Evolutionary conservation across 1,140 invertebrate species (phyloP).

Genomic region (Drosophila pseudoananassae): DNA sequence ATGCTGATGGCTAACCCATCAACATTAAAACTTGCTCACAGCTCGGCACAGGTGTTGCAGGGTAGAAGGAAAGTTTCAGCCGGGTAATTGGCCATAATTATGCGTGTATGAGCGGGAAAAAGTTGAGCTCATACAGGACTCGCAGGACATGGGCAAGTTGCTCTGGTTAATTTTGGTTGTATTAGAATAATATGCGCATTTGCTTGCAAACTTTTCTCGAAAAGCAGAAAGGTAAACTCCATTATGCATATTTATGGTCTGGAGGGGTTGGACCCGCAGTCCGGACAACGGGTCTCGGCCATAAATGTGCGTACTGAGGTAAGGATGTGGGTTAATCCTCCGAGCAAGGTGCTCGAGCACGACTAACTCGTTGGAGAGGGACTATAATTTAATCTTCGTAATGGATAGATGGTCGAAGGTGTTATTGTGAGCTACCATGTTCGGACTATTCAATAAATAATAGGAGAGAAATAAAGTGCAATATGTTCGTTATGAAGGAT

Average conservation of each 20-base stretch:
- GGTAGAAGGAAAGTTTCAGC: slow-evolving; percentile 35
- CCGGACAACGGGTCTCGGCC: slow-evolving; percentile 4
- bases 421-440: slow-evolving; percentile 4
- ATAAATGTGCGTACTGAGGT: slow-evolving; percentile 17
- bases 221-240: slow-evolving; percentile 64
- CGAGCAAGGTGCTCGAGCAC: slow-evolving; percentile 45
- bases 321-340: slow-evolving; percentile 23
- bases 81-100: slow-evolving; percentile 64
- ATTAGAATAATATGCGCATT: slow-evolving; percentile 79
- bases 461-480: slow-evolving; percentile 6
- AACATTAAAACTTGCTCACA: slow-evolving; percentile 56
- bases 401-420: slow-evolving; percentile 20
- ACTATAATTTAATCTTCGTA: slow-evolving; percentile 49
- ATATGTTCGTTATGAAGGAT: not conserved
- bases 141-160: slow-evolving; percentile 30
- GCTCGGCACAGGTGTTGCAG: slow-evolving; percentile 45
- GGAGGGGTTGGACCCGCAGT: slow-evolving; percentile 23
- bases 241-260: slow-evolving; percentile 77
- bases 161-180: slow-evolving; percentile 67
- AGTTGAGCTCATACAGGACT: slow-evolving; percentile 46
- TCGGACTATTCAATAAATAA: slow-evolving; percentile 16
- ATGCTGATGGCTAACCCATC: slow-evolving; percentile 60
- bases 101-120: slow-evolving; percentile 62
- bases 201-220: slow-evolving; percentile 79
- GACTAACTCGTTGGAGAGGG: slow-evolving; percentile 27